Evolutionary conservation across 2,888 invertebrate species (phyloP).

Genomic region (Creontiades dilutus): DNA sequence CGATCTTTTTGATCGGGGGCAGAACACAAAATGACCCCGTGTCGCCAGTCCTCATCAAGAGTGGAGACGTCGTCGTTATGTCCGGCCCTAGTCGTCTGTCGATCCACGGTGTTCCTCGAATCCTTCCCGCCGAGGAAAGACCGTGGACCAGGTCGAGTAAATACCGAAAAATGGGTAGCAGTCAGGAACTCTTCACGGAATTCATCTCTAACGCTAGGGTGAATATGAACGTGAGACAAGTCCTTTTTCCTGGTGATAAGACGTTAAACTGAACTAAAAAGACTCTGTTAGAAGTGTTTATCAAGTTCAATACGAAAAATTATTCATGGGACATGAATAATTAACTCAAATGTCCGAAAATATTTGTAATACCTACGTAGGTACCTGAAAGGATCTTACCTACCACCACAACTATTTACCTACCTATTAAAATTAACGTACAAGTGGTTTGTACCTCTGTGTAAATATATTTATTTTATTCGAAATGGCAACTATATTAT

Average conservation of each 20-base stretch:
- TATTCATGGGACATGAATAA: too few species aligned
- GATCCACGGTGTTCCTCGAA: slow-evolving; percentile 96
- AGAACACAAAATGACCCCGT: slow-evolving; percentile 84
- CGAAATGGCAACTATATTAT: too few species aligned
- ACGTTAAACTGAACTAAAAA: neutral
- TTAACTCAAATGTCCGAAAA: too few species aligned
- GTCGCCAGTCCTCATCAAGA: slow-evolving; percentile 85
- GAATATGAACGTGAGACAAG: slow-evolving; percentile 96
- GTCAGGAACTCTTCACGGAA: slow-evolving; percentile 75
- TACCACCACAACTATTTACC: too few species aligned
- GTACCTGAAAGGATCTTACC: too few species aligned
- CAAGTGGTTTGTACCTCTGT: too few species aligned
- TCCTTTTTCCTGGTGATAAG: slow-evolving; percentile 78
- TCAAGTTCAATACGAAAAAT: too few species aligned
- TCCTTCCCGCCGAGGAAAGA: slow-evolving; percentile 81
- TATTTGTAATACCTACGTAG: too few species aligned
- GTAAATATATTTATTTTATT: too few species aligned
- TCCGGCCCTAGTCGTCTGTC: slow-evolving; percentile 84
- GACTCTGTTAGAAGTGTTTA: too few species aligned
- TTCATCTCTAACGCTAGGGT: slow-evolving; percentile 89
- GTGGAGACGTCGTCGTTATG: slow-evolving; percentile 96
- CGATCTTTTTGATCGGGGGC: slow-evolving; percentile 96
- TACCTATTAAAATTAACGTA: too few species aligned
- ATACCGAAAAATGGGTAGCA: slow-evolving; percentile 75
- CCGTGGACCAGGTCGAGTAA: slow-evolving; percentile 28